A percentile compares a stretch with the other conserved stretches of the same genome.
These are phyloP conservation scores for Sinohyriopsis cumingii DNA, from an alignment of 2,888 invertebrate genomes.

Conservation along the genomic window DNA sequence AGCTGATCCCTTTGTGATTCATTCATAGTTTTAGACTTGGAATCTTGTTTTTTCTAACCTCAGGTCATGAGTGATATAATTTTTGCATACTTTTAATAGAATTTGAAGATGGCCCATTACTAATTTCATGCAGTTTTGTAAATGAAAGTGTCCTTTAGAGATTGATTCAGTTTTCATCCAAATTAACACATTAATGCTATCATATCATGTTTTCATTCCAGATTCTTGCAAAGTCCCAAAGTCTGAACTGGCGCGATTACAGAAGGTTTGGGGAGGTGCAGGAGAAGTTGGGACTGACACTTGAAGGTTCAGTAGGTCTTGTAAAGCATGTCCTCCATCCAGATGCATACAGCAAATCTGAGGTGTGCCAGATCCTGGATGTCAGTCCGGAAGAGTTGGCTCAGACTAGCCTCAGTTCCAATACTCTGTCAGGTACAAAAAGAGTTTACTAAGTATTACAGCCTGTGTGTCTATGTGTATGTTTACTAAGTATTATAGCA, in stretches of 20 bases:
- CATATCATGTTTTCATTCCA: constrained; percentile 53
- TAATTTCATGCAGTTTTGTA: no score
- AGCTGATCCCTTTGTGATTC: no score
- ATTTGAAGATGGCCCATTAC: no score
- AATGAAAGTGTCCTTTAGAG: not conserved
- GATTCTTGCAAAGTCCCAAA: constrained; percentile 80
- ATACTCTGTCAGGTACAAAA: constrained; percentile 76
- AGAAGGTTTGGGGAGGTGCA: constrained; percentile 85
- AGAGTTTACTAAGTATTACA: no score
- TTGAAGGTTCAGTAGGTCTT: constrained; percentile 82
- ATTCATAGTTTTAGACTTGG: no score
- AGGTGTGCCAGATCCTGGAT: constrained; percentile 68
- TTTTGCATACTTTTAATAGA: no score
- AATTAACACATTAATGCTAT: no score
- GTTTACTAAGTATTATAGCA: no score
- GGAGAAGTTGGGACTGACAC: constrained; percentile 76
- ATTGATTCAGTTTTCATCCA: not conserved
- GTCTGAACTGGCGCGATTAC: constrained; percentile 79
- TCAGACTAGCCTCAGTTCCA: constrained; percentile 78
- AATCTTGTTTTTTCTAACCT: no score
- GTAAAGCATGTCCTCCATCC: constrained; percentile 74
- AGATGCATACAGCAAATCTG: constrained; percentile 64
- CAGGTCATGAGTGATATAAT: no score
- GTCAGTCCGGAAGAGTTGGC: constrained; percentile 78
- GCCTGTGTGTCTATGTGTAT: no score